Base-by-base conservation (phyloP, 2,113 vertebrate species). In the Leucosticte australis region DNA sequence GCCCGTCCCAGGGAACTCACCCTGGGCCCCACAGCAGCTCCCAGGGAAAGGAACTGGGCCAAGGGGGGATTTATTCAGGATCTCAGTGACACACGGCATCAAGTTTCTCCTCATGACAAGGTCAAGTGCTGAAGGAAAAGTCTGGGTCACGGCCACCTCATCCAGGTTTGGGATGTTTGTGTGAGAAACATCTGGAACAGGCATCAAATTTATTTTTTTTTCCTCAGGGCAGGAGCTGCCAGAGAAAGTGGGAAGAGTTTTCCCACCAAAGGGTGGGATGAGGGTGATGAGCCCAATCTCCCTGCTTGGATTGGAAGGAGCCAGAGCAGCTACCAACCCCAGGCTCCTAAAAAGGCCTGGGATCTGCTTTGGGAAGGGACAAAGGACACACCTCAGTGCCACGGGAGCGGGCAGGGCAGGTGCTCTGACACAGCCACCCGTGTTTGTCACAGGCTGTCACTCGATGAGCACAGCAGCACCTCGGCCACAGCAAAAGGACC, bases 371-470 rank as follows among this genome's bases (percentile, higher is more conserved):
- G 20, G 49, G 44, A 35, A n/a, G 68, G 60, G 26, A 37, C 33
- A 55, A 37, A 17, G 50, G 24, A 30, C 1, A 21, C 30, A 9
- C 1, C 18, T 6, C 4, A 0, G 17, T 8, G 9, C 26, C 20
- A 3, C 1, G 0, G 1, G 31, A 59, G 57, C 47, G 24, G 44
- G 42, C 15, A 6, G 42, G 26, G 60, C 13, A 5, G 39, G 4
- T 3, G 26, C 8, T 67, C 7, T 12, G 28, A 12, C 20, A 12
- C 42, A 57, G 41, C 24, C 69, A 46, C 13, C 26, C 1, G 0
- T 15, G 0, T 23, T 39, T 74, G 68, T 67, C 77, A 70, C 22
- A 1, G 64, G 11, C 24, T 6, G 37, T 9, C 33, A 1, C 85
- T 2, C 35, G 5, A 1, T 0, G 5, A 1, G 52, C 7, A 2